These are phyloP conservation scores for Ceriagrion tenellum DNA, from an alignment of 2,888 invertebrate species.

Conservation along the genomic window DNA sequence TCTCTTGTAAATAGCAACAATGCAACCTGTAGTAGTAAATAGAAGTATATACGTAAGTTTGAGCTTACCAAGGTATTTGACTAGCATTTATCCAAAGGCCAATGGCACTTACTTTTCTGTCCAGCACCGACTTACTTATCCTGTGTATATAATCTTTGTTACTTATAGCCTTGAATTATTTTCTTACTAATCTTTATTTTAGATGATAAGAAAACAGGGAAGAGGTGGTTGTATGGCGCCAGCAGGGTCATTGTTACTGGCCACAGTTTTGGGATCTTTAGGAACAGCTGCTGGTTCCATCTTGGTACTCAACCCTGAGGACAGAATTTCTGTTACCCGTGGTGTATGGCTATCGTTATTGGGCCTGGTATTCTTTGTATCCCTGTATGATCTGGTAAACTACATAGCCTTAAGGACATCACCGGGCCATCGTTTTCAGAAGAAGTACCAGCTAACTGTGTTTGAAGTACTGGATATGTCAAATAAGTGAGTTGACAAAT, in stretches of 20 bases:
- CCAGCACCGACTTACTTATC: not conserved
- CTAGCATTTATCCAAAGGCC: no score
- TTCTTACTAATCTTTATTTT: not conserved
- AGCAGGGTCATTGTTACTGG: conserved; percentile 75
- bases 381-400: conserved; percentile 84
- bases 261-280: conserved; percentile 77
- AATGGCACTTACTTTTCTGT: not conserved
- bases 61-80: not conserved
- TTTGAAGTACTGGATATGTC: conserved; percentile 87
- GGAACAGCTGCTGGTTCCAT: conserved; percentile 78
- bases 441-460: conserved; percentile 83
- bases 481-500: conserved; percentile 83
- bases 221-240: conserved; percentile 68
- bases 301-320: conserved; percentile 79
- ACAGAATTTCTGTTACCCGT: conserved; percentile 81
- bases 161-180: not conserved
- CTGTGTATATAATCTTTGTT: no score
- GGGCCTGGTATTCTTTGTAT: conserved; percentile 85
- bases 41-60: not conserved
- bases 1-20: not conserved
- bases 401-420: conserved; percentile 82
- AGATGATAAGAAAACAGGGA: conserved; percentile 68
- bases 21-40: not conserved
- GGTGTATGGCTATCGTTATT: conserved; percentile 83
- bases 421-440: conserved; percentile 81